A percentile compares a stretch with the other conserved stretches of the same genome.
These are phyloP conservation scores for Simalia tracyae DNA, from an alignment of 2,797 vertebrate species.

Conservation along the genomic window DNA sequence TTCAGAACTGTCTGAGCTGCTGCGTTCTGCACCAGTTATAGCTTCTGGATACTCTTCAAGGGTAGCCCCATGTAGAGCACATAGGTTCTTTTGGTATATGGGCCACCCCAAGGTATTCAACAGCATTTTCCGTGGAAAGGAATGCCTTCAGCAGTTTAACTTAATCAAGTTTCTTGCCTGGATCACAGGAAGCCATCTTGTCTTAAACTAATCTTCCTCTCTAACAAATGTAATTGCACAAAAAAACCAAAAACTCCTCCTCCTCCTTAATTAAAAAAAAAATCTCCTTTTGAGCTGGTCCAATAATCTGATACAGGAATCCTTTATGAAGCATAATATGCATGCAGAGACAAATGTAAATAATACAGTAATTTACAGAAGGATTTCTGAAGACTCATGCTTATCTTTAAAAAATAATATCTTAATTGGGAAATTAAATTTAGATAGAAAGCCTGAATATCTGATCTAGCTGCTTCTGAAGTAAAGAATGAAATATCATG, in stretches of 20 bases:
- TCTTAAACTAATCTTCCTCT: background rate
- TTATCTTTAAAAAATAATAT: background rate
- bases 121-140: background rate
- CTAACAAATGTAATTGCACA: background rate
- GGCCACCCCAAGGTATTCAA: background rate
- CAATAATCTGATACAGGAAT: background rate
- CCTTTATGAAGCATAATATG: background rate
- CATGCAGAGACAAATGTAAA: background rate
- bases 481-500: background rate
- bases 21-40: no score
- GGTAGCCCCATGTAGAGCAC: no score
- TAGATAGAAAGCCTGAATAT: background rate
- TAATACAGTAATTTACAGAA: background rate
- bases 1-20: no score
- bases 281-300: background rate
- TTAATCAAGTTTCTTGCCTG: background rate
- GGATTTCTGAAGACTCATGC: background rate
- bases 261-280: background rate
- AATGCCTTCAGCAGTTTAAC: background rate
- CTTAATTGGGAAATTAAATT: background rate
- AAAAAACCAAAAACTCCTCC: background rate
- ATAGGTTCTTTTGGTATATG: background rate
- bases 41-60: no score
- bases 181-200: background rate
- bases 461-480: background rate